A percentile compares a stretch with the other conserved stretches of the same genome.
phyloP scores from a whole-genome alignment of 2,113 vertebrate genomes.

The Sinocyclocheilus anophthalmus region DNA sequence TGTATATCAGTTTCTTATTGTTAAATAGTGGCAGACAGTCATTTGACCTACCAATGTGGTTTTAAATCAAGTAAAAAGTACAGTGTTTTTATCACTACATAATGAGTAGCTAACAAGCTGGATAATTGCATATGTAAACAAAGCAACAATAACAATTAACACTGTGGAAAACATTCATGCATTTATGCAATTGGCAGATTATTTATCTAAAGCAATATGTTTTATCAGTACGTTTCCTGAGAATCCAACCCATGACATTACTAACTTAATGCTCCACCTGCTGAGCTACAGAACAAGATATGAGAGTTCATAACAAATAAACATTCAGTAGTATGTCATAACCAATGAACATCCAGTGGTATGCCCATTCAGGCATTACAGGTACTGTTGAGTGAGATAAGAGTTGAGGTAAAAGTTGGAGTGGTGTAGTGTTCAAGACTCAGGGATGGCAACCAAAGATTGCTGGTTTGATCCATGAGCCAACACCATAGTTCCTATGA shows the following conservation, averaged over 20 bases:
- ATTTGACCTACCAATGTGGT: too few species aligned
- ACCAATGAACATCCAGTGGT: not conserved
- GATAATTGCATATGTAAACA: too few species aligned
- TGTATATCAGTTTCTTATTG: too few species aligned
- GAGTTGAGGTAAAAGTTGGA: not conserved
- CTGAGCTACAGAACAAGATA: not conserved
- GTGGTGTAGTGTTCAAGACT: not conserved
- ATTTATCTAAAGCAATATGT: too few species aligned
- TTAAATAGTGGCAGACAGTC: too few species aligned
- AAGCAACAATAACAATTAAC: too few species aligned
- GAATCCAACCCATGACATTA: not conserved
- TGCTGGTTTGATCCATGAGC: not conserved
- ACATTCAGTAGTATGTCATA: not conserved
- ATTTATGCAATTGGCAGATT: too few species aligned
- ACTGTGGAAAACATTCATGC: too few species aligned
- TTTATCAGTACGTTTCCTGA: too few species aligned
- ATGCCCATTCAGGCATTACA: not conserved
- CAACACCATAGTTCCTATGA: not conserved
- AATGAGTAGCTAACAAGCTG: too few species aligned
- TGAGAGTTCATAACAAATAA: conserved; percentile 9
- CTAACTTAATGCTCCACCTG: not conserved
- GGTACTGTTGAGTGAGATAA: not conserved
- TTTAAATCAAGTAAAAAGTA: too few species aligned
- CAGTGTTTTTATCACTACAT: too few species aligned
- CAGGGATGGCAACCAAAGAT: not conserved